phyloP scores from a whole-genome alignment of 2,797 vertebrate species.

The Spheniscus humboldti region DNA sequence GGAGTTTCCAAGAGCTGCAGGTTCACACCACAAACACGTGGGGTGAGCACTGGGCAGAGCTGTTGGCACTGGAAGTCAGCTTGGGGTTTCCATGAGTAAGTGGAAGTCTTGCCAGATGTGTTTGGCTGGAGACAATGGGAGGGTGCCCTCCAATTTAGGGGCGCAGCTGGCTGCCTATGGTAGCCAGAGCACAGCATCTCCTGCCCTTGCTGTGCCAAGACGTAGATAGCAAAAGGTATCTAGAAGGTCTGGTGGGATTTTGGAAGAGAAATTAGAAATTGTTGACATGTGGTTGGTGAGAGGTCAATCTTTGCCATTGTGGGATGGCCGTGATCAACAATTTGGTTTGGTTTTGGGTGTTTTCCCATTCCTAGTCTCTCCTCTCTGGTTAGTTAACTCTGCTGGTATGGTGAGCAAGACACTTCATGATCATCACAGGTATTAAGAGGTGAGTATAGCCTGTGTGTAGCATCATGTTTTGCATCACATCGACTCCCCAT shows the following conservation, averaged over 20 bases:
- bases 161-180: not conserved
- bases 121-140: not conserved
- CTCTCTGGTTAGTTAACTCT: not conserved
- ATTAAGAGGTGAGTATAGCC: not conserved
- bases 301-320: accelerated
- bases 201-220: not conserved
- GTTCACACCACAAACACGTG: not conserved
- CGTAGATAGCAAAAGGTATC: not conserved
- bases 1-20: not conserved
- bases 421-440: not conserved
- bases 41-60: not conserved
- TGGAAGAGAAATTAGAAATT: not conserved
- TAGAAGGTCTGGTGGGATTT: not conserved
- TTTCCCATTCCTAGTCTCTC: not conserved
- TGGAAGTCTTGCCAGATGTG: not conserved
- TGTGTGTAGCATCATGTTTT: not conserved
- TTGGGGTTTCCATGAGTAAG: not conserved
- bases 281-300: not conserved
- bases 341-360: not conserved
- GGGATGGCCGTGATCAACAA: not conserved
- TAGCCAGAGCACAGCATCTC: not conserved
- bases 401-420: not conserved
- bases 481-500: not conserved
- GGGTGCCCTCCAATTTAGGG: not conserved
- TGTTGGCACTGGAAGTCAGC: not conserved